These are phyloP conservation scores for Ochropleura plecta DNA, from an alignment of 2,888 invertebrate genomes.

Conservation along the genomic window DNA sequence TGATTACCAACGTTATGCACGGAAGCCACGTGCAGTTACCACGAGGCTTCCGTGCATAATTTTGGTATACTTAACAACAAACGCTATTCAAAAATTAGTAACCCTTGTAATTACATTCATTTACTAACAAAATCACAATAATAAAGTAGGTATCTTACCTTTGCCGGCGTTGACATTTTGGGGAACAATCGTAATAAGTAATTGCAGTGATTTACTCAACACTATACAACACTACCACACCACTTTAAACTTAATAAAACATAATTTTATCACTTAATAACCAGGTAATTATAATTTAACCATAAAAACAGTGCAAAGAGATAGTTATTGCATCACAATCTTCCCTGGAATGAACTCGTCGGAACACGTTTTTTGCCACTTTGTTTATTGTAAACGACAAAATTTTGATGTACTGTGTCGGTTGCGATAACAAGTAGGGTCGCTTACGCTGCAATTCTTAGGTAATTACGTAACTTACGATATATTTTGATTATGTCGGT, in stretches of 20 bases:
- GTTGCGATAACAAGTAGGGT: neutral
- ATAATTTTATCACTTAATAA: neutral
- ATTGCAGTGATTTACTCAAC: neutral
- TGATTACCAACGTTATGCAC: neutral
- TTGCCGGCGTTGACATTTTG: constrained; percentile 1
- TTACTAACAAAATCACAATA: constrained; percentile 1
- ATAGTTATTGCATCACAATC: neutral
- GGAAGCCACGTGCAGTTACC: neutral
- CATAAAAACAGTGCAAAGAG: neutral
- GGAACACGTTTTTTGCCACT: neutral
- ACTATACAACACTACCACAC: neutral
- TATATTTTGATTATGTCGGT: neutral
- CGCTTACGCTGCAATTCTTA: neutral
- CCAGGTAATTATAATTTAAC: neutral
- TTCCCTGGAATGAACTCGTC: constrained; percentile 1
- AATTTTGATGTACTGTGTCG: neutral
- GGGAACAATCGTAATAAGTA: neutral
- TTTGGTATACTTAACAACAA: no score
- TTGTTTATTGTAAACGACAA: no score
- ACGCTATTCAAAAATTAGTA: neutral
- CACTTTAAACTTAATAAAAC: no score
- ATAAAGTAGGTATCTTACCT: neutral
- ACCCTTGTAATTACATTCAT: neutral
- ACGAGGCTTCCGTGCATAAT: no score
- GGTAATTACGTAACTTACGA: neutral